Evolutionary conservation across 2,113 vertebrate genomes (phyloP), one percentile per base, ranked within the genome.

Genomic region (Ancistrus triradiatus): DNA sequence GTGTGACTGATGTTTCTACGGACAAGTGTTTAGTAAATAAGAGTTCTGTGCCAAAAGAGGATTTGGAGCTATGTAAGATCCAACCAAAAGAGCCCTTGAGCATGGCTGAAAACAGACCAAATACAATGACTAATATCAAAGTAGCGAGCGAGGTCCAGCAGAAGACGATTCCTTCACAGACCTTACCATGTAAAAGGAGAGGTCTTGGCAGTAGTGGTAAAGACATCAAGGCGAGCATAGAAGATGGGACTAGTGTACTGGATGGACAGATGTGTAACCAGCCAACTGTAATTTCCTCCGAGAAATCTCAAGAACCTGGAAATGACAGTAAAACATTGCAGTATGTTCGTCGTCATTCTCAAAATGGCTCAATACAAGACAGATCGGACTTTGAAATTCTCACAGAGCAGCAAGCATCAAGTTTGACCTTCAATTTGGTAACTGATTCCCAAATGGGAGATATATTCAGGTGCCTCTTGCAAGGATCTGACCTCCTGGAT

Each of bases 401-500:
- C 24, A 98, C 94, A 1, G 95, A 98, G 24, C 93, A 96, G 10
- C 93, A 95, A 60, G 83, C 93, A 0, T 94, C 93, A 57, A 95
- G 92, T 77, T 85, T 98, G 38, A 97, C 96, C 0, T 98, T 95
- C 78, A 95, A 97, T 81, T 84, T 98, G 59, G 93, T 95, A 1
- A 92, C 91, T 55, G 96, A 98, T 83, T 91, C 93, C 69, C 95
- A 98, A 52, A 98, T 98, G 96, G 95, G 94, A 60, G 96, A 98
- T 61, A 95, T 98, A 75, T 98, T 98, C 80, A 95, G 93, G 78
- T 95, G 91, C 77, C 91, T 98, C 22, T 75, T 98, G 68, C 92
- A 97, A 73, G 93, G 92, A n/a, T 90, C 93, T 2, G 95, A 95
- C 79, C 82, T 95, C 53, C 77, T 97, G 37, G 93, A 95, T 38